phyloP scores from a whole-genome alignment of 2,113 vertebrate species.

The Deroptyus accipitrinus region DNA sequence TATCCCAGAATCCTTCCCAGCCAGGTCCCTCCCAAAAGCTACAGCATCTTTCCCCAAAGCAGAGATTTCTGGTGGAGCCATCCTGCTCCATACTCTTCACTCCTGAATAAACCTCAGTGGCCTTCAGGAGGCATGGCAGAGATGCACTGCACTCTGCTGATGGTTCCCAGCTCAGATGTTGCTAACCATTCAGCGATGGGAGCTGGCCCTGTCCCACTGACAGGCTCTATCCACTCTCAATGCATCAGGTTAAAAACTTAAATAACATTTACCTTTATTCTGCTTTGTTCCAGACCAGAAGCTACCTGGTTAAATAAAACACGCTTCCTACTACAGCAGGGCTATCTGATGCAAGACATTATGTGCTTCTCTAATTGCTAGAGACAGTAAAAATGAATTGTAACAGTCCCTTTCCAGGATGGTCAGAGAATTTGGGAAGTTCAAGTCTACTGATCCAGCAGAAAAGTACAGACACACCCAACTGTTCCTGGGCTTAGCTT shows the following conservation, averaged over 20 bases:
- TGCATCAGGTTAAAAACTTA: background rate
- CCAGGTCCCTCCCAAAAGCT: background rate
- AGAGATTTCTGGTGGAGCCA: background rate
- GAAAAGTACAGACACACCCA: background rate
- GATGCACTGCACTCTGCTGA: background rate
- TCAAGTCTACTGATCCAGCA: background rate
- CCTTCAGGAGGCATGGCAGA: background rate
- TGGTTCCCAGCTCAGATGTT: background rate
- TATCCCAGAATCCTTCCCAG: background rate
- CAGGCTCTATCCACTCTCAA: background rate
- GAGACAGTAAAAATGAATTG: rapidly evolving
- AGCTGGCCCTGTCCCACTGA: background rate
- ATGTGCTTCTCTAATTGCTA: background rate
- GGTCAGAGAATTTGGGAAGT: background rate
- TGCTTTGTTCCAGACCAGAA: background rate
- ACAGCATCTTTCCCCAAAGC: rapidly evolving
- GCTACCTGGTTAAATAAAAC: background rate
- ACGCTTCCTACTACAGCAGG: background rate
- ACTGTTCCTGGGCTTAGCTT: background rate
- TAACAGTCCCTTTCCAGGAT: background rate
- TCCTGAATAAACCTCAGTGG: background rate
- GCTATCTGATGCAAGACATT: background rate
- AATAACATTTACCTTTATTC: background rate
- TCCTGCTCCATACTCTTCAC: background rate
- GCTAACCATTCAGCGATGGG: background rate